Evolutionary conservation across 2,888 invertebrate species (phyloP), one percentile per base, ranked within the genome.

Genomic region (Andrena trimmerana): DNA sequence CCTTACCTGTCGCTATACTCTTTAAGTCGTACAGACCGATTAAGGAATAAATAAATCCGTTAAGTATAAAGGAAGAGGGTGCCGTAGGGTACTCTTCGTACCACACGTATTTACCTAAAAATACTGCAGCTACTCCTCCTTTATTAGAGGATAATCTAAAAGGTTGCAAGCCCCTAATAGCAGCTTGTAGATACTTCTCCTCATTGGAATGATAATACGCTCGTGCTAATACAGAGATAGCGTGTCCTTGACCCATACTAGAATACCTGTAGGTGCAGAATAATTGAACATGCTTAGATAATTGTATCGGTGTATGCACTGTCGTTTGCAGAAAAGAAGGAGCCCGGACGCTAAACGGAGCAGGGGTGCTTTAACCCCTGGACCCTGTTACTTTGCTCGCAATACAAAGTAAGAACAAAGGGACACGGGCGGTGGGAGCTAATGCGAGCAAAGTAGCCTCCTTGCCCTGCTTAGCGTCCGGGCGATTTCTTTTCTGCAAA

Each of bases 161-260:
- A 48, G 98, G 96, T 90, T 96, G 96, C 71, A 98, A 95, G 63
- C 98, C 99, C 85, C 96, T 95, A 52, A 96, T 94, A 1, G 99
- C 99, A 0, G 98, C 97, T 74, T 96, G 96, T 85, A 99, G 95
- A 94, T 98, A 99, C 63, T 95, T 94, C 77, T 95, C 94, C 92
- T 97, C 96, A 0, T 97, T 97, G 33, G 98, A 98, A 93, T 97
- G 96, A 94, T 97, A 95, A 94, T 97, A 99, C 0, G 99, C 99
- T 88, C 99, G 96, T 0, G 98, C 96, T 70, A 99, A 95, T n/a
- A 99, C 96, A 0, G 99, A 99, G 89, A 99, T 97, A 31, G 97
- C 98, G 94, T 99, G 99, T 0, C 99, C 99, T 94, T 99, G 99
- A 2, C 98, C 99, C 99, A 99, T 99, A 0, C 99, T 98, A 0